These are phyloP conservation scores for Liolophura sinensis DNA, from an alignment of 1,140 invertebrate species.

Conservation along the genomic window DNA sequence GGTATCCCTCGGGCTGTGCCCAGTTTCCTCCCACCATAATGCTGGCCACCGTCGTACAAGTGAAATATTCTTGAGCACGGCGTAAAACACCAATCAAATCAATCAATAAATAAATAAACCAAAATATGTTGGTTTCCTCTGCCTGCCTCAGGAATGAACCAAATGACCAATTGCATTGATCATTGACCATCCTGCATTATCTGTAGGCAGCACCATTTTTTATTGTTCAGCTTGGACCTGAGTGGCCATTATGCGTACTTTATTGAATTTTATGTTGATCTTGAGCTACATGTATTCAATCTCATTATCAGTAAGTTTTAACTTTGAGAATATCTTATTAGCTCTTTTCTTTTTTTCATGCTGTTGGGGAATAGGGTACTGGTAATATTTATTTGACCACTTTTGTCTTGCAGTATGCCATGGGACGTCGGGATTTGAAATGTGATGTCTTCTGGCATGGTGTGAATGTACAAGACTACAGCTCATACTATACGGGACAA, in stretches of 20 bases:
- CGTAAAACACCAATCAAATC: too few relatives aligned
- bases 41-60: too few relatives aligned
- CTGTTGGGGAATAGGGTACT: not conserved
- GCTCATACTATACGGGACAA: conserved; percentile 46
- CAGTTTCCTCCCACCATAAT: too few relatives aligned
- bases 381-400: not conserved
- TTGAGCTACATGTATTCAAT: not conserved
- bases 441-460: conserved; percentile 61
- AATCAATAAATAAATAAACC: too few relatives aligned
- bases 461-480: conserved; percentile 53
- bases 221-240: not conserved
- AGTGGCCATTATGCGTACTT: not conserved
- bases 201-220: too few relatives aligned
- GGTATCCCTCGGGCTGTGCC: too few relatives aligned
- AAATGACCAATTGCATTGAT: too few relatives aligned
- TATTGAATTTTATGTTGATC: not conserved
- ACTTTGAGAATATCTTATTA: not conserved
- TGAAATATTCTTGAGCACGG: too few relatives aligned
- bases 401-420: conserved; percentile 49
- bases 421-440: conserved; percentile 44
- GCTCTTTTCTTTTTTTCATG: not conserved
- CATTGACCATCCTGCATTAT: too few relatives aligned
- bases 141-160: too few relatives aligned
- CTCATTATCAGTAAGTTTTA: not conserved
- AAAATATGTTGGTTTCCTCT: too few relatives aligned